Evolutionary conservation across 92 coral and sea anemone species (phyloP), one percentile per base, ranked within the genome.

Genomic region (Porites rus): DNA sequence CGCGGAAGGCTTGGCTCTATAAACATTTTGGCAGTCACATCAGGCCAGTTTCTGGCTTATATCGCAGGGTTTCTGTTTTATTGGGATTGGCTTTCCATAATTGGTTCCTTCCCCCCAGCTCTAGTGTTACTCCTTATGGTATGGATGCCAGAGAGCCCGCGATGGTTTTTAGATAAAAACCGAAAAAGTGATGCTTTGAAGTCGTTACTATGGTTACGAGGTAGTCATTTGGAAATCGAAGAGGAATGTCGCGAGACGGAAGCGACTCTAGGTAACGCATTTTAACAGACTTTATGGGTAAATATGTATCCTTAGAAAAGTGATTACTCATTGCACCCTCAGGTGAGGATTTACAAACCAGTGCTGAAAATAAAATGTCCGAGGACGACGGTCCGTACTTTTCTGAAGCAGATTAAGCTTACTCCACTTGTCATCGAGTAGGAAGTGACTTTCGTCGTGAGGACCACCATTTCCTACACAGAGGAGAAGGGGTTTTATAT

Each of bases 121-220:
- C 5, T 96, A 2, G 69, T 96, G 22, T 64, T 85, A 10, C 3
- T 92, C 16, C 65, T 93, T 1, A 93, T 96, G 99, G 8, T 72
- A 7, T 82, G 75, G 53, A 82, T 96, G 91, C 96, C 96, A 0
- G 99, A 93, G 76, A 94, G 95, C 18, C 98, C 99, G 1, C 92
- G 98, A 31, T 96, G 99, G 99, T 93, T 87, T 38, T 78, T 96
- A 1, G 84, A 43, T 56, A 95, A 95, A 52, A 81, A 87, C 12
- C 78, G 84, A 76, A 83, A 81, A 61, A 72, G 80, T 51, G 90
- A 91, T 62, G 98, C 99, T 25, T 43, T 88, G 11, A 77, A 77
- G 64, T 82, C 91, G 69, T 88, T 96, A 24, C 75, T 58, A n/a
- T 92, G 96, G 94, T 69, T 96, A 64, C 88, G 98, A 28, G 96